phyloP scores from a whole-genome alignment of 2,113 vertebrate species.

The Beaufortia kweichowensis region DNA sequence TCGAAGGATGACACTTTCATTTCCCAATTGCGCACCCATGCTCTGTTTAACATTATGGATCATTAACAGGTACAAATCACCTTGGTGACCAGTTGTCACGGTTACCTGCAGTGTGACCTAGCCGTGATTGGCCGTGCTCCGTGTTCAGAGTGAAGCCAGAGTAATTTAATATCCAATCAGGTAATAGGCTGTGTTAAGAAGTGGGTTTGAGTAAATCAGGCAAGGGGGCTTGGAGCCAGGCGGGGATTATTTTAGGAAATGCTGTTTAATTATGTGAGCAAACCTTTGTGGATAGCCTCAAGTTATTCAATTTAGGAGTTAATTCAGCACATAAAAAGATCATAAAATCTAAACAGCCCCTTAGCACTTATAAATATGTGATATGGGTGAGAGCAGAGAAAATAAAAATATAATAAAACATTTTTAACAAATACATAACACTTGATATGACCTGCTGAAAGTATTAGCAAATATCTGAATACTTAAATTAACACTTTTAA shows the following conservation, averaged over 20 bases:
- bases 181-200: slow-evolving; percentile 43
- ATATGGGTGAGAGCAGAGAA: slow-evolving; percentile 20
- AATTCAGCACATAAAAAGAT: slow-evolving; percentile 73
- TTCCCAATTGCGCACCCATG: slow-evolving; percentile 42
- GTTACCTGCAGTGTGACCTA: slow-evolving; percentile 53
- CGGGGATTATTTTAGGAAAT: slow-evolving; percentile 64
- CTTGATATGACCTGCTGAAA: neutral
- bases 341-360: slow-evolving; percentile 70
- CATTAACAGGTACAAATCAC: slow-evolving; percentile 64
- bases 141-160: slow-evolving; percentile 43
- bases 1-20: slow-evolving; percentile 45
- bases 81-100: slow-evolving; percentile 42
- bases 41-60: slow-evolving; percentile 58
- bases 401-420: slow-evolving; percentile 33
- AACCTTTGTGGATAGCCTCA: slow-evolving; percentile 64
- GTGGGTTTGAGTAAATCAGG: slow-evolving; percentile 51
- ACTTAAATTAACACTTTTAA: neutral
- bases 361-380: slow-evolving; percentile 50
- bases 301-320: slow-evolving; percentile 74
- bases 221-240: slow-evolving; percentile 55
- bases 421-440: slow-evolving; percentile 14
- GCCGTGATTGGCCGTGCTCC: slow-evolving; percentile 46
- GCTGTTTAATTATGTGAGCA: slow-evolving; percentile 70
- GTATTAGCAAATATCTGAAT: neutral
- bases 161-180: slow-evolving; percentile 59